Conservation (phyloP, 2,113 vertebrate species). For the Bubo scandiacus region DNA sequence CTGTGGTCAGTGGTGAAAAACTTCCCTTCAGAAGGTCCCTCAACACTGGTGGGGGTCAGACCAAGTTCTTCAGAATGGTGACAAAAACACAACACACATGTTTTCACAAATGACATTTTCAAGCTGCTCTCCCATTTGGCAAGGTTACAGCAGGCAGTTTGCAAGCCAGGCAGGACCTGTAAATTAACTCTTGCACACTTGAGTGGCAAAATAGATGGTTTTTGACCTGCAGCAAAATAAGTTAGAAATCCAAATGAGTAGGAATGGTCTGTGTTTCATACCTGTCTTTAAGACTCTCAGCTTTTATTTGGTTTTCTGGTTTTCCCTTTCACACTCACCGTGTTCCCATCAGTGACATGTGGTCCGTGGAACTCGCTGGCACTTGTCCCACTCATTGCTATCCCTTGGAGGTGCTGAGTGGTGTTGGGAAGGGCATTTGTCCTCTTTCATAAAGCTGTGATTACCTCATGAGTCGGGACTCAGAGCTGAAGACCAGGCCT, state of each 20-base stretch:
- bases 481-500: background rate
- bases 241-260: background rate
- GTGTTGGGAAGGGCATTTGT: background rate
- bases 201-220: background rate
- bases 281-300: rapidly evolving
- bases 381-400: background rate
- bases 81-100: rapidly evolving
- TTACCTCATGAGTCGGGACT: background rate
- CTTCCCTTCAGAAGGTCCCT: background rate
- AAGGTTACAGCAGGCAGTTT: background rate
- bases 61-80: background rate
- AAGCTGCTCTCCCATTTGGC: background rate
- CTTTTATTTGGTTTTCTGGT: background rate
- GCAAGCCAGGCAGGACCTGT: background rate
- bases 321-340: background rate
- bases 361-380: background rate
- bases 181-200: background rate
- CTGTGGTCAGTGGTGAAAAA: background rate
- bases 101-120: background rate
- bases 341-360: background rate
- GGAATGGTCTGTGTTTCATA: background rate
- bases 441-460: background rate
- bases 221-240: background rate
- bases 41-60: background rate
- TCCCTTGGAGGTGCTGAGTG: slow-evolving; percentile 3